A percentile compares a stretch with the other conserved stretches of the same genome.
These are phyloP conservation scores for Gobionotothen gibberifrons DNA, from an alignment of 2,797 vertebrate genomes.

Conservation along the genomic window DNA sequence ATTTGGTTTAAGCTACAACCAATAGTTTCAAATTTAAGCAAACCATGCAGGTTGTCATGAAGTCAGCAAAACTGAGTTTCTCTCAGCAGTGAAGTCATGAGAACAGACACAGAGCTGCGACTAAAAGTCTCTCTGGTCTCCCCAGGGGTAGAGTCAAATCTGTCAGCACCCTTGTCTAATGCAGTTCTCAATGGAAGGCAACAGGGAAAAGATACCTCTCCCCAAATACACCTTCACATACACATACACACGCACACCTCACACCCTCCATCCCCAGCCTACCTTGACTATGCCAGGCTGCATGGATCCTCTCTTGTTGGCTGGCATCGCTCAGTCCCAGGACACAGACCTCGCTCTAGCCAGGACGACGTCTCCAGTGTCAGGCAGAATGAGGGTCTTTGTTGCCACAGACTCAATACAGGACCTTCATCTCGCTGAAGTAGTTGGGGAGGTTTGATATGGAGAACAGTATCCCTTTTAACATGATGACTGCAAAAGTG, in stretches of 20 bases:
- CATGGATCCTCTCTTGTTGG: slow-evolving; percentile 55
- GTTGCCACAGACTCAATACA: slow-evolving; percentile 61
- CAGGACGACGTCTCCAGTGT: slow-evolving; percentile 69
- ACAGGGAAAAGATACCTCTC: slow-evolving; percentile 37
- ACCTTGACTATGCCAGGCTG: slow-evolving; percentile 46
- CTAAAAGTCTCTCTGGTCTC: slow-evolving; percentile 49
- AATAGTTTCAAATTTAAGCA: slow-evolving; percentile 23
- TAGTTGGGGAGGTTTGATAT: slow-evolving; percentile 37
- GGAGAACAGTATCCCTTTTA: slow-evolving; percentile 47
- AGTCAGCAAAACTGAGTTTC: slow-evolving; percentile 57
- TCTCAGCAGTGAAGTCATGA: slow-evolving; percentile 71
- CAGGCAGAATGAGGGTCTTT: slow-evolving; percentile 74
- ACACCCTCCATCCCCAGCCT: slow-evolving; percentile 30
- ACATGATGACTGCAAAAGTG: slow-evolving; percentile 26
- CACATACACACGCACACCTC: slow-evolving; percentile 19
- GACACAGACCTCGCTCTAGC: slow-evolving; percentile 42
- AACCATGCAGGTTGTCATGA: slow-evolving; percentile 14
- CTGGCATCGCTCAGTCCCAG: slow-evolving; percentile 61
- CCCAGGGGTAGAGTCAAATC: slow-evolving; percentile 53
- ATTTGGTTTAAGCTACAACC: slow-evolving; percentile 1
- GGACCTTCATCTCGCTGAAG: slow-evolving; percentile 43
- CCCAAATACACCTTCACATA: slow-evolving; percentile 26
- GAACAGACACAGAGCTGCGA: slow-evolving; percentile 63
- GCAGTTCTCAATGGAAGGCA: slow-evolving; percentile 50
- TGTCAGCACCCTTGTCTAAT: slow-evolving; percentile 68